phyloP scores from a whole-genome alignment of 2,888 invertebrate species.

The Eupithecia subfuscata region DNA sequence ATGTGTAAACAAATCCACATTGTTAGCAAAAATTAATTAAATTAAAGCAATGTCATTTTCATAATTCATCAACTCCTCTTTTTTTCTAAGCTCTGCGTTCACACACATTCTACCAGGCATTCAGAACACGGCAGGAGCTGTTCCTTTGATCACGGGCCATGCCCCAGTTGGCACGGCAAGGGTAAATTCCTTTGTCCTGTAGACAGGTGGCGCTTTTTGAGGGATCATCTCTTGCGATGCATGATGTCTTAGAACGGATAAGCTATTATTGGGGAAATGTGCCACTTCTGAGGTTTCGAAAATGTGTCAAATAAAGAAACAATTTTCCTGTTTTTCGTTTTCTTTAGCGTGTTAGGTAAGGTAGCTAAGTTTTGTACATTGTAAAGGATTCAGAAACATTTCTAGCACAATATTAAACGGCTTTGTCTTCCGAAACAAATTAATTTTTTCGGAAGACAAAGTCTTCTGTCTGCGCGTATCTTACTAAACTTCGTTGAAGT shows the following conservation, averaged over 20 bases:
- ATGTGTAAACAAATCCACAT: not conserved
- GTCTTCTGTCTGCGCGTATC: not conserved
- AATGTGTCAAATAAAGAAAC: not conserved
- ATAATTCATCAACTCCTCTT: conserved; percentile 5
- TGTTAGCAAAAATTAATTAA: too few relatives aligned
- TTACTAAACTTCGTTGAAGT: conserved; percentile 14
- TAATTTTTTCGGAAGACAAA: conserved; percentile 4
- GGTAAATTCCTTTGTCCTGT: conserved; percentile 60
- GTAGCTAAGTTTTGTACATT: not conserved
- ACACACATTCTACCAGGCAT: conserved; percentile 58
- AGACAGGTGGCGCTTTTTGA: conserved; percentile 45
- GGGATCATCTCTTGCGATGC: conserved; percentile 36
- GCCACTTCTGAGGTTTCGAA: conserved; percentile 14
- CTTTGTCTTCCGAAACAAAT: conserved; percentile 17
- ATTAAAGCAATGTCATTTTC: not conserved
- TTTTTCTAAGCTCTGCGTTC: conserved; percentile 30
- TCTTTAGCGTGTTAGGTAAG: not conserved
- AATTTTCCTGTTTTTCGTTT: not conserved
- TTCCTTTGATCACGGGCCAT: conserved; percentile 64
- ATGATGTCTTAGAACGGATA: conserved; percentile 28
- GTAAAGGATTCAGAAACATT: not conserved
- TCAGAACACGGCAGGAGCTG: conserved; percentile 62
- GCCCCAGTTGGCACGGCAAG: conserved; percentile 64
- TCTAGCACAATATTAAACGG: not conserved
- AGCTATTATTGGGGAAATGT: conserved; percentile 24